Percentiles rank a stretch among this genome's conserved stretches.
Conservation (phyloP, 1,140 invertebrate species). For the Aphelinus certus region DNA sequence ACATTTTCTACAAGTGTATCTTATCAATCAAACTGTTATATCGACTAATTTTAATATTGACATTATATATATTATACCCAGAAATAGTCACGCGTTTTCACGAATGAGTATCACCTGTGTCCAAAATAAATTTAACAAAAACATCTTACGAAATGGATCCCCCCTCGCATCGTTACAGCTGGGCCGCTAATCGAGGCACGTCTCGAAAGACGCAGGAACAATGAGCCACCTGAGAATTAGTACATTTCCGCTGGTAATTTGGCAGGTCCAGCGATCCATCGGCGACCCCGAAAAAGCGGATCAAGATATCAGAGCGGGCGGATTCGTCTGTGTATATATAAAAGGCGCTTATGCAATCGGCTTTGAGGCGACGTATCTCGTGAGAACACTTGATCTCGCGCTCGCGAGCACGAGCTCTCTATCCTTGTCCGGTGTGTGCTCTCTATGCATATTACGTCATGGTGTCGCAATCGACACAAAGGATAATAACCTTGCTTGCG, state of each 20-base stretch:
- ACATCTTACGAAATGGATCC: too few relatives aligned
- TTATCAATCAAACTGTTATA: too few relatives aligned
- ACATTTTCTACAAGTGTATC: too few relatives aligned
- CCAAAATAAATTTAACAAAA: too few relatives aligned
- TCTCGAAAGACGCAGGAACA: too few relatives aligned
- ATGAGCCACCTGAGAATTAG: too few relatives aligned
- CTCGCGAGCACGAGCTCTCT: conserved; percentile 3
- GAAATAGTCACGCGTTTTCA: too few relatives aligned
- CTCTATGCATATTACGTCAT: conserved; percentile 30
- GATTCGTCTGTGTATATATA: conserved; percentile 6
- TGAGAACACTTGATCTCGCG: conserved; percentile 38
- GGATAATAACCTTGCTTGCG: conserved; percentile 39
- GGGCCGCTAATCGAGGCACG: too few relatives aligned
- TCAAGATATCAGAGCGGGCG: conserved; percentile 16
- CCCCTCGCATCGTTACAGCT: too few relatives aligned
- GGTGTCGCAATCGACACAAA: conserved; percentile 37
- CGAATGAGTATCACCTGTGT: too few relatives aligned
- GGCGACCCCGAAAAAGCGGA: neutral
- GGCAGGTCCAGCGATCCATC: neutral
- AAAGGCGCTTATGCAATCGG: conserved; percentile 18
- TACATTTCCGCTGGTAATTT: neutral
- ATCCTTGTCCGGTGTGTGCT: conserved; percentile 28
- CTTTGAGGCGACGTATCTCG: conserved; percentile 23
- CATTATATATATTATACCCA: too few relatives aligned
- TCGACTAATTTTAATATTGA: too few relatives aligned